These are phyloP conservation scores for Girardia tigrina DNA, from an alignment of 2,888 invertebrate genomes.

Conservation along the genomic window DNA sequence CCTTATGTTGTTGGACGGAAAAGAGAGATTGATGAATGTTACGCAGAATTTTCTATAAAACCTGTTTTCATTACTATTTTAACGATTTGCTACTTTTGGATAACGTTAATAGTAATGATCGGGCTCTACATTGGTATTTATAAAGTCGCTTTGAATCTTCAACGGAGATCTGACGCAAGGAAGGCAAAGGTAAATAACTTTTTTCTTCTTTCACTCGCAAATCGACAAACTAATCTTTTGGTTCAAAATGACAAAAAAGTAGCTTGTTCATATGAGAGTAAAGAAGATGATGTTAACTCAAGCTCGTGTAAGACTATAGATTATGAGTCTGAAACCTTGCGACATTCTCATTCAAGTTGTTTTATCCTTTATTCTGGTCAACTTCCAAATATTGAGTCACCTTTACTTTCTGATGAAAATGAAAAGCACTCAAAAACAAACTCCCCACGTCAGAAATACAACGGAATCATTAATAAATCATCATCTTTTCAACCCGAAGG, in stretches of 20 bases:
- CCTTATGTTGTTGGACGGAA: slow-evolving; percentile 77
- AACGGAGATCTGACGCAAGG: slow-evolving; percentile 85
- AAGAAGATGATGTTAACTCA: neutral
- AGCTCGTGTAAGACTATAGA: neutral
- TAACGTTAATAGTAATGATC: slow-evolving; percentile 81
- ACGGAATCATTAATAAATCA: neutral
- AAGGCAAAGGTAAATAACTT: slow-evolving; percentile 61
- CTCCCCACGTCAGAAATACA: neutral
- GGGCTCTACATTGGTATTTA: slow-evolving; percentile 90
- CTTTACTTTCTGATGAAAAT: neutral
- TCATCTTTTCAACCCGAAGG: neutral
- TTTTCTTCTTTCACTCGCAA: neutral
- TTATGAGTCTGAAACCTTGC: neutral
- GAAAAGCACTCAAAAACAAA: neutral
- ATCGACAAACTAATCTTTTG: neutral
- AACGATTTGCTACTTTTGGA: slow-evolving; percentile 92
- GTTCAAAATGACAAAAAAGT: neutral
- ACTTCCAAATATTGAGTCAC: slow-evolving; percentile 13
- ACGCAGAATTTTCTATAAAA: slow-evolving; percentile 90
- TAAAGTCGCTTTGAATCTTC: slow-evolving; percentile 88
- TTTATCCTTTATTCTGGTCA: neutral
- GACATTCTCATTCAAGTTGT: slow-evolving; percentile 2
- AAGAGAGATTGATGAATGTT: slow-evolving; percentile 61
- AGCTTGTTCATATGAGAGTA: neutral
- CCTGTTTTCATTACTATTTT: slow-evolving; percentile 89